Conservation (phyloP, 1,140 invertebrate genomes). For the Teleopsis dalmanni region DNA sequence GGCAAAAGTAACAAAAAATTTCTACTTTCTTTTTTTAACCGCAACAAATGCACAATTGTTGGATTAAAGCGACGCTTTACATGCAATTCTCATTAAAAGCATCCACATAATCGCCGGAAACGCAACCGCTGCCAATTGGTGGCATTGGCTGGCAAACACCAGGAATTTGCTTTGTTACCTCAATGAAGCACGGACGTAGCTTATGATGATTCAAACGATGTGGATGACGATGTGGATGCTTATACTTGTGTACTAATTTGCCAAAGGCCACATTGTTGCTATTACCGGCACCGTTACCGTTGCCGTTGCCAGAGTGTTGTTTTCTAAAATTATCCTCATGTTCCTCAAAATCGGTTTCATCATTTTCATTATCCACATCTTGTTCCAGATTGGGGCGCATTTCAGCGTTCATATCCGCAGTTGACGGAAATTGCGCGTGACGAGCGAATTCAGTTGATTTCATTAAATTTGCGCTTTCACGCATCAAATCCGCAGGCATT, state of each 20-base stretch:
- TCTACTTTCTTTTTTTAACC: not conserved
- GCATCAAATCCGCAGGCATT: not conserved
- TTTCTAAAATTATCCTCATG: no score
- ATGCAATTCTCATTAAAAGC: conserved; percentile 24
- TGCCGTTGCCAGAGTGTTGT: no score
- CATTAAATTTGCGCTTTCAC: not conserved
- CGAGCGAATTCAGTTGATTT: conserved; percentile 3
- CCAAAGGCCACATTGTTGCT: not conserved
- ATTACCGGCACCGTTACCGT: not conserved
- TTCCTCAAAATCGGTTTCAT: no score
- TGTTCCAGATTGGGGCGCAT: not conserved
- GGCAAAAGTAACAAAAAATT: not conserved
- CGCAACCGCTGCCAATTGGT: conserved; percentile 26
- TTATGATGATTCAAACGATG: not conserved
- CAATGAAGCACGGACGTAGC: conserved; percentile 24
- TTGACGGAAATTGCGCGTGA: not conserved
- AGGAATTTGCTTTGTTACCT: conserved; percentile 30
- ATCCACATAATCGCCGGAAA: conserved; percentile 38
- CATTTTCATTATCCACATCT: not conserved
- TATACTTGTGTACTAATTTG: not conserved
- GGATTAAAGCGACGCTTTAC: not conserved
- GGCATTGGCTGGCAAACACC: conserved; percentile 31
- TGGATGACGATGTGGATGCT: not conserved
- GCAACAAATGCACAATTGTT: not conserved
- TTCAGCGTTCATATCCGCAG: not conserved